Percentiles rank a stretch among this genome's conserved stretches.
These are phyloP conservation scores for Corydoras sp. DNA, from an alignment of 2,113 vertebrate species.

Conservation along the genomic window DNA sequence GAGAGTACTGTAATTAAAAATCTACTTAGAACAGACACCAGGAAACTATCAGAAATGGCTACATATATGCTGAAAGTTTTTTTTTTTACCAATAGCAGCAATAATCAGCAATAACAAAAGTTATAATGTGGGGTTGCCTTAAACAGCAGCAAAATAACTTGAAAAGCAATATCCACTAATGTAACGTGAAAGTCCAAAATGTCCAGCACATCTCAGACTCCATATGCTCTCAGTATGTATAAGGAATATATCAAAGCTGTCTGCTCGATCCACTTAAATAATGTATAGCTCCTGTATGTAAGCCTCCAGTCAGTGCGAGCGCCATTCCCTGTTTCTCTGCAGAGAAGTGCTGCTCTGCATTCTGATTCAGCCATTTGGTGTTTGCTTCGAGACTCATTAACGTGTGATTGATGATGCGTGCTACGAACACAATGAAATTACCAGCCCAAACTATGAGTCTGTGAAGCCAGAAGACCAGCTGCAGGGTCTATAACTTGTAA, in stretches of 20 bases:
- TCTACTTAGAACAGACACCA: too few relatives aligned
- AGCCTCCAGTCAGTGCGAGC: neutral
- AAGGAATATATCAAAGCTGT: neutral
- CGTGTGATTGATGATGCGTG: conserved; percentile 33
- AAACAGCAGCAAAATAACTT: too few relatives aligned
- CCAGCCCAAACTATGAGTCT: conserved; percentile 27
- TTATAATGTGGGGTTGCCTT: too few relatives aligned
- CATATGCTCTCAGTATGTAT: neutral
- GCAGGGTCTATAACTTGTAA: conserved; percentile 12
- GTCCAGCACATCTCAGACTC: neutral
- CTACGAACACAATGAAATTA: conserved; percentile 36
- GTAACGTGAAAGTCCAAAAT: too few relatives aligned
- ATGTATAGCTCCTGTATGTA: conserved; percentile 21
- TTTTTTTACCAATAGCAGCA: too few relatives aligned
- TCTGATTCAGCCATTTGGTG: conserved; percentile 8
- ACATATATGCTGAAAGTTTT: too few relatives aligned
- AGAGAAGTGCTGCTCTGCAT: conserved; percentile 24
- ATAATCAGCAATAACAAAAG: too few relatives aligned
- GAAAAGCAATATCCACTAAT: too few relatives aligned
- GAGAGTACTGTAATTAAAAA: too few relatives aligned
- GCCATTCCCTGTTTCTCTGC: neutral
- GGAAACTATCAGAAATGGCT: too few relatives aligned
- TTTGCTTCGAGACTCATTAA: conserved; percentile 24
- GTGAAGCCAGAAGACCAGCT: conserved; percentile 19
- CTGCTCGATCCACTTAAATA: neutral